Percentiles rank a stretch among this genome's conserved stretches.
Conservation (phyloP, 2,113 vertebrate species). For the Mustelus asterias region DNA sequence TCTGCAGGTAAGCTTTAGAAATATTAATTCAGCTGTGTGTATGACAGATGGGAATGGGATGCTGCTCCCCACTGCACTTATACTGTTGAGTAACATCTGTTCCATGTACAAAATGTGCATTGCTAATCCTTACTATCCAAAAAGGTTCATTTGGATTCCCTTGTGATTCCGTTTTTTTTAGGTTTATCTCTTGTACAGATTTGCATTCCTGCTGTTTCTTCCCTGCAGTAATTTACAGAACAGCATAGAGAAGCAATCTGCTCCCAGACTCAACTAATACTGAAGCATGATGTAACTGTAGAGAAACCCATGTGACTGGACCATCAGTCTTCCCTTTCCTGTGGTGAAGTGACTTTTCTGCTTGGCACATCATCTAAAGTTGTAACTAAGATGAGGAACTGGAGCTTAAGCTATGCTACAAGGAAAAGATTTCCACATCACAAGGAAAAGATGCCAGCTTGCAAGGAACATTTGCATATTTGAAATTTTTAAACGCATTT, state of each 20-base stretch:
- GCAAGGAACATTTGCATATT: not conserved
- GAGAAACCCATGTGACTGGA: not conserved
- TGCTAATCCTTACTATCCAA: not conserved
- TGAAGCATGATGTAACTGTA: not conserved
- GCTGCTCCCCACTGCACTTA: not conserved
- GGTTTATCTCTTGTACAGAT: not conserved
- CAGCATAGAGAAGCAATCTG: not conserved
- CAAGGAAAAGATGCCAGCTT: not conserved
- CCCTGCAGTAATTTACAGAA: not conserved
- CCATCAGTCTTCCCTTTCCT: not conserved
- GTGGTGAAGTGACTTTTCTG: not conserved
- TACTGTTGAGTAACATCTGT: not conserved
- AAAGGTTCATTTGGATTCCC: not conserved
- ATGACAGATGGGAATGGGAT: not conserved
- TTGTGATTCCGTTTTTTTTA: not conserved
- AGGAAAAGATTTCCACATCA: not conserved
- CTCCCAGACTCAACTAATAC: not conserved
- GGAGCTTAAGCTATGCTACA: not conserved
- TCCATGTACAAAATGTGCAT: not conserved
- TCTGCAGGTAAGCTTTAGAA: slow-evolving; percentile 67
- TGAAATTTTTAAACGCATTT: not conserved
- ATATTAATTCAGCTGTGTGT: not conserved
- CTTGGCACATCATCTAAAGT: not conserved
- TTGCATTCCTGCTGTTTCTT: not conserved
- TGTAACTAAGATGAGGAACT: not conserved